These are phyloP conservation scores for Lepidochrysops patricia DNA, from an alignment of 2,888 invertebrate genomes.

Conservation along the genomic window DNA sequence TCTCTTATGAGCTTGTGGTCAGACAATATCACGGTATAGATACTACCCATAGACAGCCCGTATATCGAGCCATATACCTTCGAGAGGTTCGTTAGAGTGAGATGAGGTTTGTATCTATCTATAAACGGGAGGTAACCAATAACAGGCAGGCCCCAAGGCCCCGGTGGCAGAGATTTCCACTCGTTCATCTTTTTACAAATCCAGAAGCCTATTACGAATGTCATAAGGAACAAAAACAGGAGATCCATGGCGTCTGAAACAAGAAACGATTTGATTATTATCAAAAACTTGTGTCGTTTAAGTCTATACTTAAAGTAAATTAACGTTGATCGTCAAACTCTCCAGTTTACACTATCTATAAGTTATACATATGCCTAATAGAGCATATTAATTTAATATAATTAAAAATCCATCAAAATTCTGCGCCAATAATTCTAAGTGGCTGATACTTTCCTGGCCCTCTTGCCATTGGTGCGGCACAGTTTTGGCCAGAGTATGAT, in stretches of 20 bases:
- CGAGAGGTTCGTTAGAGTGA: conserved; percentile 79
- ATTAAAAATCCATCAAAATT: no score
- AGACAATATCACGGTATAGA: conserved; percentile 84
- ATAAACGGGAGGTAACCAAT: conserved; percentile 87
- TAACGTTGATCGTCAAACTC: no score
- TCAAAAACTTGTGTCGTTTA: not conserved
- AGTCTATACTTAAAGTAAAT: no score
- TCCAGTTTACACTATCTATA: no score
- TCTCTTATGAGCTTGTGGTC: conserved; percentile 83
- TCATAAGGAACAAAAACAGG: conserved; percentile 27
- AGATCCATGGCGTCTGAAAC: conserved; percentile 27
- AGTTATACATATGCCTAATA: no score
- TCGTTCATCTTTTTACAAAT: conserved; percentile 49
- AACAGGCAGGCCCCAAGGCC: conserved; percentile 85
- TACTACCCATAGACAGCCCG: conserved; percentile 81
- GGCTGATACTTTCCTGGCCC: no score
- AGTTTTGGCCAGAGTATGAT: no score
- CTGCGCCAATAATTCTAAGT: no score
- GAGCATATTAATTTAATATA: no score
- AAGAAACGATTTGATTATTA: conserved; percentile 3
- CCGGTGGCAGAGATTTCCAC: conserved; percentile 78
- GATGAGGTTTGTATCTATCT: conserved; percentile 79
- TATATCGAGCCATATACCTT: conserved; percentile 83
- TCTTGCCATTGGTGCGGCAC: no score
- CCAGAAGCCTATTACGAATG: conserved; percentile 35